These are phyloP conservation scores for Rhizomys pruinosus DNA, from an alignment of 2,113 vertebrate genomes.

Conservation along the genomic window DNA sequence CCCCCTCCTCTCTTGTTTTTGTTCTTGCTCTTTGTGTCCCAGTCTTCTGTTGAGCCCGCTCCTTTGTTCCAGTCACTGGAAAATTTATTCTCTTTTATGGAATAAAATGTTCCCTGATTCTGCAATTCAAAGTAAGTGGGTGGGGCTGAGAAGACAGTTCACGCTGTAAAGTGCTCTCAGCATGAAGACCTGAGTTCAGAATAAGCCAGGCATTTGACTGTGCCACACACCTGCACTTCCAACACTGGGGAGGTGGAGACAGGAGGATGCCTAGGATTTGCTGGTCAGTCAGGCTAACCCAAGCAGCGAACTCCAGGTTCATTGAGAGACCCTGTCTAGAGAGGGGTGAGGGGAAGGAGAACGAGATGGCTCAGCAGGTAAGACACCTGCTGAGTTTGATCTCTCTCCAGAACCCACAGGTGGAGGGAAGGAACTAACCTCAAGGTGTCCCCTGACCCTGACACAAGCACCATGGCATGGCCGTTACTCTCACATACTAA, in stretches of 20 bases:
- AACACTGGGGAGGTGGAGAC: not conserved
- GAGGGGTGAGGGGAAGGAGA: not conserved
- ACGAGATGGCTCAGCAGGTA: not conserved
- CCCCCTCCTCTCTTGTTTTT: not conserved
- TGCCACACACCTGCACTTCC: not conserved
- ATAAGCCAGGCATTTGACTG: too few species aligned
- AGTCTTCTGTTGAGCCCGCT: not conserved
- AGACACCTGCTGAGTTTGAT: too few species aligned
- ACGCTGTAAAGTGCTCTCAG: not conserved
- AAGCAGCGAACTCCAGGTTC: too few species aligned
- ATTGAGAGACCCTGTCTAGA: not conserved
- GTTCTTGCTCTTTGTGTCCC: not conserved
- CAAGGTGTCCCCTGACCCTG: not conserved
- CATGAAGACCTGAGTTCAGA: not conserved
- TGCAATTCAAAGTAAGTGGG: not conserved
- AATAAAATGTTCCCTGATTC: not conserved
- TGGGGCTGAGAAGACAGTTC: too few species aligned
- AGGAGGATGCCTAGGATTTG: not conserved
- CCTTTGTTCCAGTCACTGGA: not conserved
- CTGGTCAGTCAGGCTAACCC: too few species aligned
- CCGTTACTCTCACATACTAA: not conserved
- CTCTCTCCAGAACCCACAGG: too few species aligned
- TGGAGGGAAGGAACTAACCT: not conserved
- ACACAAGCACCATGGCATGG: not conserved
- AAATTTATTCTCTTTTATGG: constrained; percentile 7